Conservation (phyloP, 92 coral and sea anemone species). For the Zoanthus solanderi region DNA sequence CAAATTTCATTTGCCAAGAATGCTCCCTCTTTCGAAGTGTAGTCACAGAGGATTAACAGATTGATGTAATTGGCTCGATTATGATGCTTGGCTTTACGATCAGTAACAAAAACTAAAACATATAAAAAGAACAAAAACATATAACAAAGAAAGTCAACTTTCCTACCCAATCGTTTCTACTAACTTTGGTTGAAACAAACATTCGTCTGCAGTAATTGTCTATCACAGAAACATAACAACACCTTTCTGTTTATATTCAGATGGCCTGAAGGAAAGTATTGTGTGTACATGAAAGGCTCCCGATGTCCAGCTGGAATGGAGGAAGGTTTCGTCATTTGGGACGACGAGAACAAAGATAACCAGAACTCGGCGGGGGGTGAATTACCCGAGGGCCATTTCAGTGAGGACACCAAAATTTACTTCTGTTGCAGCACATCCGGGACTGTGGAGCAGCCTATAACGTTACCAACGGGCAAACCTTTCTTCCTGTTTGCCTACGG, state of each 20-base stretch:
- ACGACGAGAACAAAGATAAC: constrained; percentile 94
- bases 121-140: too few relatives aligned
- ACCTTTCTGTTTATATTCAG: constrained; percentile 45
- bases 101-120: too few relatives aligned
- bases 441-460: constrained; percentile 71
- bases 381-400: constrained; percentile 89
- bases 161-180: too few relatives aligned
- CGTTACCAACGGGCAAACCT: constrained; percentile 81
- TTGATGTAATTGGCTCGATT: too few relatives aligned
- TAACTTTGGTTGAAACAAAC: too few relatives aligned
- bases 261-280: constrained; percentile 98
- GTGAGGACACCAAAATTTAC: constrained; percentile 89
- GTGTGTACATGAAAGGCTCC: constrained; percentile 89
- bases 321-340: constrained; percentile 94
- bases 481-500: constrained; percentile 84
- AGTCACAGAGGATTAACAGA: too few relatives aligned
- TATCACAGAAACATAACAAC: too few relatives aligned
- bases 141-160: too few relatives aligned
- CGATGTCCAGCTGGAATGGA: constrained; percentile 85
- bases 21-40: too few relatives aligned
- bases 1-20: too few relatives aligned
- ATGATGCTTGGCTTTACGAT: too few relatives aligned
- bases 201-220: too few relatives aligned
- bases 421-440: constrained; percentile 97
- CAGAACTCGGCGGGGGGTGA: constrained; percentile 79